Base-by-base conservation (phyloP, 2,113 vertebrate species). In the Amia ocellicauda region DNA sequence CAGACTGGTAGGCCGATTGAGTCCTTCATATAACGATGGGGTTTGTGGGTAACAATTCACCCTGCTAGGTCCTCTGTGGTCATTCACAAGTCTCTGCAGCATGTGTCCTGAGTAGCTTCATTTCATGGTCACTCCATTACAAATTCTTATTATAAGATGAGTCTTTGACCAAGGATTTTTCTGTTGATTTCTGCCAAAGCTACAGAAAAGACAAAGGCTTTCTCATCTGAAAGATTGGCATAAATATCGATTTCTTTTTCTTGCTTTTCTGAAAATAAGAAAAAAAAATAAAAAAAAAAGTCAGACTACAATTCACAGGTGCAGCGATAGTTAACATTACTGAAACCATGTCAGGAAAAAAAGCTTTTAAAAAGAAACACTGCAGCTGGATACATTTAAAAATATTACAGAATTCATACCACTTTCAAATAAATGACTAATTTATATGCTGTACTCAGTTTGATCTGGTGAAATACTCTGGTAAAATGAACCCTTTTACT, bases 101-200 rank as follows among this genome's bases (percentile, higher is more conserved):
- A 65, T 78, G 62, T 72, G 77, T 86, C 76, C 80, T 78, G 76
- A 78, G 82, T 65, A 53, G 67, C 64, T 78, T 59, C 23, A 40
- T 22, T 47, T 40, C 69, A 73, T 72, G 62, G 69, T 76, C 74
- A 62, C 66, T 40, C 47, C 17, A 27, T 22, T 17, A 50, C 22
- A 19, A 40, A 22, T 28, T 26, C 36, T 41, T n/a, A 24, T 69
- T 83, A 89, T 49, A 98, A 84, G 79, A 99, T 96, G 69, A 99
- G 94, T 84, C 91, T 93, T 68, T 99, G 97, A 74, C 94, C 96
- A 84, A 99, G 91, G 80, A 99, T 99, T 91, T 98, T 99, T 73
- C 97, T 93, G 90, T 99, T 99, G 88, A 99, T 99, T 88, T 99
- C 97, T 58, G 97, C 97, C 87, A 99, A 88, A 53, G 97, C 96